These are phyloP conservation scores for Cyprinodon diabolis DNA, from an alignment of 2,797 vertebrate genomes.

Conservation along the genomic window DNA sequence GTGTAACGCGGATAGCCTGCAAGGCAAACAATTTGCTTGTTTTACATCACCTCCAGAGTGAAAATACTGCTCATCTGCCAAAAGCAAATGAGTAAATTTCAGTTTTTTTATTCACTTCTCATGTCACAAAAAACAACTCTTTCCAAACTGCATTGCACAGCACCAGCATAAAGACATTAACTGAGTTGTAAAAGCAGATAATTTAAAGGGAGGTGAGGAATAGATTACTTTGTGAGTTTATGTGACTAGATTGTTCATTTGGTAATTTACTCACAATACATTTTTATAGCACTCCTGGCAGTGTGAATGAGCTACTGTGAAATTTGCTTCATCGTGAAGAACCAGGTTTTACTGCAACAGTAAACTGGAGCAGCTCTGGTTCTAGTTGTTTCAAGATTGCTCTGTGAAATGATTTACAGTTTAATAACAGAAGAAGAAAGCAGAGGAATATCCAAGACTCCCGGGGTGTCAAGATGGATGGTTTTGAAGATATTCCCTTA, in stretches of 20 bases:
- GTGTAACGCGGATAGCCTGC: slow-evolving; percentile 97
- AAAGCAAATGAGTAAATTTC: not conserved
- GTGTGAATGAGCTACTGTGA: slow-evolving; percentile 51
- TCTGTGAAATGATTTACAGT: slow-evolving; percentile 72
- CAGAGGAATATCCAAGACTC: slow-evolving; percentile 64
- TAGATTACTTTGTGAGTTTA: slow-evolving; percentile 22
- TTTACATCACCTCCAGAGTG: slow-evolving; percentile 34
- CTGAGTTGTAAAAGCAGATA: slow-evolving; percentile 5
- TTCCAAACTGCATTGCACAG: not conserved
- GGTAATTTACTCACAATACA: slow-evolving; percentile 33
- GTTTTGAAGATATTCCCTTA: slow-evolving; percentile 68
- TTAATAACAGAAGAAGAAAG: slow-evolving; percentile 76
- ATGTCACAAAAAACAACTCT: not conserved
- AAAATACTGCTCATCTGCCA: slow-evolving; percentile 15
- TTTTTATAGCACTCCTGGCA: slow-evolving; percentile 47
- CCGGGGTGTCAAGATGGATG: slow-evolving; percentile 56
- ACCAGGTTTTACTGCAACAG: slow-evolving; percentile 56
- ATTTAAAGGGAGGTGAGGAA: slow-evolving; percentile 10
- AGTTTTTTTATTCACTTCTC: not conserved
- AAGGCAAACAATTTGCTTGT: slow-evolving; percentile 42
- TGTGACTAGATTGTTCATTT: slow-evolving; percentile 22
- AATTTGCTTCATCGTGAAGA: slow-evolving; percentile 39
- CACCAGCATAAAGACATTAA: not conserved
- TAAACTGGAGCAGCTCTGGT: slow-evolving; percentile 55
- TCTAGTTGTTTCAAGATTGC: slow-evolving; percentile 62